Evolutionary conservation across 2,113 vertebrate genomes (phyloP), one percentile per base, ranked within the genome.

Genomic region (Tetrax tetrax): DNA sequence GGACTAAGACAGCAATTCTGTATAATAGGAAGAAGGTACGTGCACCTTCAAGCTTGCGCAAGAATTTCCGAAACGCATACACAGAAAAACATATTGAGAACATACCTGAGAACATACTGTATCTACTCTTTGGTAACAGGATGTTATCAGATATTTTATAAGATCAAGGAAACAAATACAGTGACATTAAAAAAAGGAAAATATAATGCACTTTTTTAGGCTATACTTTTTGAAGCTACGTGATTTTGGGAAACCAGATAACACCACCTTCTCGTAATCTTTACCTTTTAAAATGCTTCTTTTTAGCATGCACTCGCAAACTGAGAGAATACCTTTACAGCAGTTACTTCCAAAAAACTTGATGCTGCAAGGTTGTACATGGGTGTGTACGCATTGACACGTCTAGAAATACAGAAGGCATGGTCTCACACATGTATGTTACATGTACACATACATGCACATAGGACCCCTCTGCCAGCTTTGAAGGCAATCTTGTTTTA

Each of bases 401-500:
- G 6, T 18, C 41, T 70, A 27, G n/a, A 86, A 77, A 61, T 19
- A 51, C 28, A 11, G 5, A 61, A 25, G 6, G 41, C 41, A 41
- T 3, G 7, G 31, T 72, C 22, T 89, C 51, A 75, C 8, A 43
- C 14, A 60, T 20, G 79, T 29, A 83, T 18, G 65, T 16, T 43
- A 43, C 41, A 43, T 16, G 15, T 43, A 6, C 19, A 31, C 13
- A 38, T 9, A 19, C 24, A 54, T 60, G 59, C 33, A 92, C 66
- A 53, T 7, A 28, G 22, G 43, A 82, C 56, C 31, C 59, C 90
- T 80, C 50, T 96, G 92, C 76, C 87, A 97, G 79, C 64, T 95
- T 54, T 47, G 81, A 89, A 76, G 50, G 76, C 50, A 96, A 95
- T 94, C 90, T 65, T 60, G 78, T 89, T 78, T 96, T 93, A 91